These are phyloP conservation scores for Ibycter americanus DNA, from an alignment of 2,797 vertebrate genomes.

Conservation along the genomic window DNA sequence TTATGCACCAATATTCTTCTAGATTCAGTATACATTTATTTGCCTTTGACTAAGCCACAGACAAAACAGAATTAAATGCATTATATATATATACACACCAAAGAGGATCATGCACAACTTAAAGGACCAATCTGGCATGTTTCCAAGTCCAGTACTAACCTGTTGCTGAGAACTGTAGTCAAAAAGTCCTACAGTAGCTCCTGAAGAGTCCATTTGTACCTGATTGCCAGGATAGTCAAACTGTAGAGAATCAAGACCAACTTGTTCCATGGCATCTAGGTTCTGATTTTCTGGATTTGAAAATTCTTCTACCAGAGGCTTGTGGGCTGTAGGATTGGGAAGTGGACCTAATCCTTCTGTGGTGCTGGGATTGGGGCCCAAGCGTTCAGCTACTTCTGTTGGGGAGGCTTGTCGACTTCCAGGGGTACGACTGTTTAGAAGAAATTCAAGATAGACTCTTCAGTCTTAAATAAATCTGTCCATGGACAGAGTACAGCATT, in stretches of 20 bases:
- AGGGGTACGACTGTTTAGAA: slow-evolving; percentile 85
- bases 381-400: slow-evolving; percentile 93
- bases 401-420: slow-evolving; percentile 97
- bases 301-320: slow-evolving; percentile 90
- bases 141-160: slow-evolving; percentile 68
- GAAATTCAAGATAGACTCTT: slow-evolving; percentile 28
- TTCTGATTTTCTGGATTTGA: slow-evolving; percentile 91
- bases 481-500: neutral
- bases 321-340: slow-evolving; percentile 85
- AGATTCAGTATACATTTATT: neutral
- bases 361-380: slow-evolving; percentile 86
- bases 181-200: slow-evolving; percentile 92
- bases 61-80: neutral
- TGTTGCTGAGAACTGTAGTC: slow-evolving; percentile 97
- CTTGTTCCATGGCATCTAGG: slow-evolving; percentile 96
- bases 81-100: too few species aligned
- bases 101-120: neutral
- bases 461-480: neutral
- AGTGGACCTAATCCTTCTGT: slow-evolving; percentile 91
- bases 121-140: neutral
- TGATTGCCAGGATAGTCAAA: slow-evolving; percentile 97
- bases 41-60: neutral
- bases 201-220: slow-evolving; percentile 96
- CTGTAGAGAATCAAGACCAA: slow-evolving; percentile 93
- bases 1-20: neutral